Conservation (phyloP, 2,888 invertebrate genomes). For the Synergus japonicus region DNA sequence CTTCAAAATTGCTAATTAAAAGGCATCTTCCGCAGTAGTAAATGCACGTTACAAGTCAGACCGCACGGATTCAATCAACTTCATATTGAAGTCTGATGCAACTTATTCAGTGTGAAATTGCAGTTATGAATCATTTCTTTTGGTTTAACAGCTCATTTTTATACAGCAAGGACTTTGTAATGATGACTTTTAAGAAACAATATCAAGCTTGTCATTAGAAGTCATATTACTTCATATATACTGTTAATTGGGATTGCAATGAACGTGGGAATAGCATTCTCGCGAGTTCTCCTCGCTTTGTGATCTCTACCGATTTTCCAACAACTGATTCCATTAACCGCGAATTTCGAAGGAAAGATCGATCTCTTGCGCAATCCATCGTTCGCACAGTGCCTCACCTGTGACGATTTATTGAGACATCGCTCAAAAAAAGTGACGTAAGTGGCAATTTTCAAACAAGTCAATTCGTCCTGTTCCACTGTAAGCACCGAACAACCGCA, state of each 20-base stretch:
- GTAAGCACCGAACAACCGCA: slow-evolving; percentile 17
- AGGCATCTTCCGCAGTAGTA: slow-evolving; percentile 16
- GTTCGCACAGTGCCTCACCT: slow-evolving; percentile 32
- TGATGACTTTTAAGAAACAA: not conserved
- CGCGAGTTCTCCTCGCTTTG: slow-evolving; percentile 25
- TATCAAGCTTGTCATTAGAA: slow-evolving; percentile 5
- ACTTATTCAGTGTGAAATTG: not conserved
- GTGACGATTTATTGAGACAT: slow-evolving; percentile 41
- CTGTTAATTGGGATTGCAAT: slow-evolving; percentile 6
- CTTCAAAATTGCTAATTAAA: slow-evolving; percentile 2
- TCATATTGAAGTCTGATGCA: not conserved
- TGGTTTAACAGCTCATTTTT: not conserved
- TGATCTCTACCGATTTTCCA: slow-evolving; percentile 22
- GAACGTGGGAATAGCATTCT: slow-evolving; percentile 35
- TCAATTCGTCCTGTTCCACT: slow-evolving; percentile 36
- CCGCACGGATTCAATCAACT: slow-evolving; percentile 30
- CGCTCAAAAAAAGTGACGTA: slow-evolving; percentile 21
- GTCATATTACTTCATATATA: not conserved
- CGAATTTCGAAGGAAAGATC: slow-evolving; percentile 32
- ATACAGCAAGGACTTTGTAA: not conserved
- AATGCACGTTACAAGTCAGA: slow-evolving; percentile 23
- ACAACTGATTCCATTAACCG: slow-evolving; percentile 34
- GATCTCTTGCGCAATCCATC: slow-evolving; percentile 20
- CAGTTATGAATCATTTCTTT: too few species aligned
- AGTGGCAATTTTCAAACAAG: slow-evolving; percentile 37